These are phyloP conservation scores for Nanorana parkeri DNA, from an alignment of 2,113 vertebrate species.

Conservation along the genomic window DNA sequence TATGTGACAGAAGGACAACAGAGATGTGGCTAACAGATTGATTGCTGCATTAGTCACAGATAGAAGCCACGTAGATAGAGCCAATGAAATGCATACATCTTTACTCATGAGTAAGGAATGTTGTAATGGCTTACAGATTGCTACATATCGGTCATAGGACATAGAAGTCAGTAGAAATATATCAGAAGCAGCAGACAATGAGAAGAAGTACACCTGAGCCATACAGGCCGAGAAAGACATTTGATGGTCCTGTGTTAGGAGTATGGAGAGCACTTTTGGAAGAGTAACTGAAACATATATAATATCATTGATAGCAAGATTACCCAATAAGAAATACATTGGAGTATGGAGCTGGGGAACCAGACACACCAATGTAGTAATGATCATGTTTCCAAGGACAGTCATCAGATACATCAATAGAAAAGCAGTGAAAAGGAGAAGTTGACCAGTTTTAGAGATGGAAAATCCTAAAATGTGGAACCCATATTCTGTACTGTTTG, in stretches of 20 bases:
- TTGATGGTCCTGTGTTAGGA: background rate
- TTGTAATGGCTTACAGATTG: background rate
- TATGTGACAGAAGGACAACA: background rate
- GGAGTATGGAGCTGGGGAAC: slow-evolving; percentile 10
- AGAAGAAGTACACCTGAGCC: background rate
- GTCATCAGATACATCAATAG: background rate
- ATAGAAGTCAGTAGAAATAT: background rate
- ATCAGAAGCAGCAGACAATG: background rate
- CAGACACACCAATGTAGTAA: background rate
- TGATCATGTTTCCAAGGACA: background rate
- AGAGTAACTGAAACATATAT: background rate
- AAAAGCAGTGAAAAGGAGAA: background rate
- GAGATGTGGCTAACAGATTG: background rate
- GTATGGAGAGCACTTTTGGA: background rate
- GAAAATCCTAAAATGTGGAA: slow-evolving; percentile 17
- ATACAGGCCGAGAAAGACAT: slow-evolving; percentile 18
- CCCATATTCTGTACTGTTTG: no score
- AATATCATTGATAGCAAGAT: slow-evolving; percentile 1
- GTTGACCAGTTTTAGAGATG: background rate
- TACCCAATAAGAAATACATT: background rate
- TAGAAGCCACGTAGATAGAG: background rate
- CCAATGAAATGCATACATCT: background rate
- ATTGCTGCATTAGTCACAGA: background rate
- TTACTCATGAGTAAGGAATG: background rate
- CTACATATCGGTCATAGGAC: slow-evolving; percentile 30